Evolutionary conservation across 2,797 vertebrate species (phyloP), one percentile per base, ranked within the genome.

Genomic region (Pipistrellus pygmaeus): DNA sequence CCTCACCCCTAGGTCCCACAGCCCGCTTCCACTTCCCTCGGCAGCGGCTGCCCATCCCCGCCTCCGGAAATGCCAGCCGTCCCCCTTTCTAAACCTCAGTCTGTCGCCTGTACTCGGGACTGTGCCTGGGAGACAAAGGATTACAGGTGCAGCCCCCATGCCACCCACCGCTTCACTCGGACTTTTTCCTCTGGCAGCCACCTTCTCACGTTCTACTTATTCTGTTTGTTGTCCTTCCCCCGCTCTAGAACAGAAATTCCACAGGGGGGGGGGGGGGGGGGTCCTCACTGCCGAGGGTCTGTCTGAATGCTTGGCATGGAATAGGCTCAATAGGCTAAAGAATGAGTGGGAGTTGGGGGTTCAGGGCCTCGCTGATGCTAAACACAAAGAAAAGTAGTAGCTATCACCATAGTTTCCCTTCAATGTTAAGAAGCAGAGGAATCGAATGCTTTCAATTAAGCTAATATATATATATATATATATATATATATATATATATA

Each of bases 251-350:
- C 3, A 82, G 21, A 35, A 86, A 89, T n/a, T 55, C 27, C 13
- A 38, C 17, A 14, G 8, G 7, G 1, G 17, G 11, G 46, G 8
- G 7, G 1, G 17, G 11, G 46, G 1, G 2, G 32, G 1, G 3
- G 60, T 9, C 18, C 12, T 23, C 53, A 25, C 18, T 12, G 60
- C 62, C 62, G 3, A 30, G 46, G 48, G 23, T 11, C 25, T 0
- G 38, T 10, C 32, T 46, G 15, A 35, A 38, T 35, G 20, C 20
- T 8, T 0, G 25, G 72, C 41, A n/a, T 7, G 18, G 11, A 44
- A 30, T 23, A 76, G 38, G 20, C 5, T 27, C 41, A 35, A 20
- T 2, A 32, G 66, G 35, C 9, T 20, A 1, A 41, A 85, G 30
- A 66, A 3, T 9, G 20, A 57, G n/a, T 10, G 38, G 5, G 71